A percentile compares a stretch with the other conserved stretches of the same genome.
phyloP scores from a whole-genome alignment of 2,888 invertebrate genomes.

The Lamellibrachia satsuma region DNA sequence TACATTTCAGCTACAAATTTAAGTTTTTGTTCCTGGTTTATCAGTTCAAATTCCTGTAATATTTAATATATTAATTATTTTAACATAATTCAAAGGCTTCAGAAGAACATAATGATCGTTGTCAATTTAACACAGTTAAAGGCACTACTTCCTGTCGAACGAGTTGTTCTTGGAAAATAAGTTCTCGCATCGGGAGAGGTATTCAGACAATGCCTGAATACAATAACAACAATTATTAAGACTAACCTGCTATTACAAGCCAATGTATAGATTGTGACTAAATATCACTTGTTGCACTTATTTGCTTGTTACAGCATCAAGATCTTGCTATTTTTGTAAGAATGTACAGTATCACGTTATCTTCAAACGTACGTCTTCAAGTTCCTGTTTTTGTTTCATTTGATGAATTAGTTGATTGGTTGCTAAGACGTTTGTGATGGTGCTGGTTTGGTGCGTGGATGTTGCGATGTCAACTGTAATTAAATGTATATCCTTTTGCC shows the following conservation, averaged over 20 bases:
- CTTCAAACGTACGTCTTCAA: neutral
- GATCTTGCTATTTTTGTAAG: neutral
- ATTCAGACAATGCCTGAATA: neutral
- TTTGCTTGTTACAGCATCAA: neutral
- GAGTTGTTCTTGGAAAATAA: neutral
- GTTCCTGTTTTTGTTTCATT: neutral
- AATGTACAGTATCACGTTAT: neutral
- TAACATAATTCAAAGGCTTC: neutral
- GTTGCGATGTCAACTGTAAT: neutral
- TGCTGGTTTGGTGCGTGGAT: neutral
- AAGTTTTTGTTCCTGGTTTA: neutral
- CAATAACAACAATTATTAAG: neutral
- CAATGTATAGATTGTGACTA: neutral
- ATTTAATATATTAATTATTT: neutral
- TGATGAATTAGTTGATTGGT: neutral
- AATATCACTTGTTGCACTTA: neutral
- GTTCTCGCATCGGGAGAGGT: neutral
- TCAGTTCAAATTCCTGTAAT: neutral
- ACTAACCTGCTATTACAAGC: slow-evolving; percentile 17
- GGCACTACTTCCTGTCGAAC: neutral
- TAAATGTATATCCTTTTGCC: slow-evolving; percentile 5
- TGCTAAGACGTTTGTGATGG: neutral
- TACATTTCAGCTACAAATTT: neutral
- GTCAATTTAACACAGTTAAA: neutral
- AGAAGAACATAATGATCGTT: neutral